Conservation (phyloP, 1,140 invertebrate species). For the Micrasema longulum region DNA sequence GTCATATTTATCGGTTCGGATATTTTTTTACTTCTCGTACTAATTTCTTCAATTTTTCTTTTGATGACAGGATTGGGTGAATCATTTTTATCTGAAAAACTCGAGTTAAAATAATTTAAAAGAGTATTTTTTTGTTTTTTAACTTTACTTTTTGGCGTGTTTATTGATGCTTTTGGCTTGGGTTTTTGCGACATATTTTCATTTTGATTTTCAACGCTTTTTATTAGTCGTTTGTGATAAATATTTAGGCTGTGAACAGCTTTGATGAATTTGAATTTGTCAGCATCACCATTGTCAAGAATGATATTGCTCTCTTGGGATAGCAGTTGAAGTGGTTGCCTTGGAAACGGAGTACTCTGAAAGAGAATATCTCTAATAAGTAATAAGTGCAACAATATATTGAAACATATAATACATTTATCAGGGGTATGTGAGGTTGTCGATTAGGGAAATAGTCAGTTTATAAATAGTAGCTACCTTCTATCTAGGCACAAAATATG, state of each 20-base stretch:
- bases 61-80: neutral
- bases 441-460: no score
- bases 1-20: neutral
- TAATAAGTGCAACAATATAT: no score
- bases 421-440: no score
- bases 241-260: neutral
- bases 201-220: slow-evolving; percentile 1
- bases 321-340: no score
- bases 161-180: neutral
- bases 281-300: no score
- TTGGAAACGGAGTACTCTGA: no score
- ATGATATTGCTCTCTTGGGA: no score
- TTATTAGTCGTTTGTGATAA: slow-evolving; percentile 5
- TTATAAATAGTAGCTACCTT: no score
- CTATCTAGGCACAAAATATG: no score
- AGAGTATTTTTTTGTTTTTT: slow-evolving; percentile 17
- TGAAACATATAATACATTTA: no score
- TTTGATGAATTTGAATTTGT: neutral
- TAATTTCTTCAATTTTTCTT: slow-evolving; percentile 16
- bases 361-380: no score
- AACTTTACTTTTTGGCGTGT: neutral
- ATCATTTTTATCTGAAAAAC: neutral
- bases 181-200: neutral
- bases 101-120: slow-evolving; percentile 19
- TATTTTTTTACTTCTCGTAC: neutral